phyloP scores from a whole-genome alignment of 2,888 invertebrate genomes.

The Caenorhabditis sp. region DNA sequence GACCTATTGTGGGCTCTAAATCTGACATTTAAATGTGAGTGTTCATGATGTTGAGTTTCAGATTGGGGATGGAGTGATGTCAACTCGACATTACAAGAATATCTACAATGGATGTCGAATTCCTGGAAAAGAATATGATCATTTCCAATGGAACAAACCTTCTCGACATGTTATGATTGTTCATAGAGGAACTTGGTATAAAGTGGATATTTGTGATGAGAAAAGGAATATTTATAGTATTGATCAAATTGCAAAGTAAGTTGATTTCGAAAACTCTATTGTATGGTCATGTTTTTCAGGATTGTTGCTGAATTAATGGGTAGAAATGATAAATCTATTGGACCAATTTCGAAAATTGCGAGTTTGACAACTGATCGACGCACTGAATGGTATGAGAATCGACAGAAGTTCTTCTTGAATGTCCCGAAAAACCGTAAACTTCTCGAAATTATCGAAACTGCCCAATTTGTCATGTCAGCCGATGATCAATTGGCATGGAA shows the following conservation, averaged over 20 bases:
- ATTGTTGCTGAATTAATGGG: constrained; percentile 59
- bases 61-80: constrained; percentile 64
- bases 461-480: constrained; percentile 57
- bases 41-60: too few relatives aligned
- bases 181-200: constrained; percentile 58
- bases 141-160: constrained; percentile 50
- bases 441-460: constrained; percentile 59
- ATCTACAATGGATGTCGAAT: constrained; percentile 58
- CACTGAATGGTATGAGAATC: constrained; percentile 58
- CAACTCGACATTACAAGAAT: constrained; percentile 63
- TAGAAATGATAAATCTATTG: constrained; percentile 49
- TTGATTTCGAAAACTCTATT: too few relatives aligned
- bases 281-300: constrained; percentile 52
- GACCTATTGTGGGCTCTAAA: too few relatives aligned
- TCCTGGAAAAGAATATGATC: constrained; percentile 57
- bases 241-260: constrained; percentile 54
- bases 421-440: constrained; percentile 51
- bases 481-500: constrained; percentile 31
- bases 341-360: constrained; percentile 44
- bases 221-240: constrained; percentile 43
- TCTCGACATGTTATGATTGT: constrained; percentile 55
- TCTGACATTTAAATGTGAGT: too few relatives aligned
- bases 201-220: constrained; percentile 55
- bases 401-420: constrained; percentile 59
- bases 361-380: constrained; percentile 61